Percentiles rank a stretch among this genome's conserved stretches.
These are phyloP conservation scores for Fistularia commersonii DNA, from an alignment of 2,797 vertebrate genomes.

Conservation along the genomic window DNA sequence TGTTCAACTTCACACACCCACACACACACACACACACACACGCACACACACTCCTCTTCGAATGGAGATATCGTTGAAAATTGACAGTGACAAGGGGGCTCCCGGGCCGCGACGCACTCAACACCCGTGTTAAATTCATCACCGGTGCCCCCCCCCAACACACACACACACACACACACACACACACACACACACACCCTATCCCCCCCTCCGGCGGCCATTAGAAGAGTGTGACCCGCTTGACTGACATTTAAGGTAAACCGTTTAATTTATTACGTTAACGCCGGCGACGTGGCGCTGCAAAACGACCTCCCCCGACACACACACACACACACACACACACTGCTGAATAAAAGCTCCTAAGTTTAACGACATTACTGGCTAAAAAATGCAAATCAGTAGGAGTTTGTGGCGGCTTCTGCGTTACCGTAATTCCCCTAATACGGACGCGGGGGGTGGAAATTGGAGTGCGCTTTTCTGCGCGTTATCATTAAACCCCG, in stretches of 20 bases:
- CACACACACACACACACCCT: no score
- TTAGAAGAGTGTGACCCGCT: slow-evolving; percentile 84
- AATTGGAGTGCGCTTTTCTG: not conserved
- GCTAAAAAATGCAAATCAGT: no score
- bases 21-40: slow-evolving; percentile 9
- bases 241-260: slow-evolving; percentile 94
- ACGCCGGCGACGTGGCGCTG: slow-evolving; percentile 35
- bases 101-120: slow-evolving; percentile 90
- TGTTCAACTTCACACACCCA: slow-evolving; percentile 67
- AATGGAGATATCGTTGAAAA: slow-evolving; percentile 98
- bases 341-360: no score
- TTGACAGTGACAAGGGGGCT: slow-evolving; percentile 98
- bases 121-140: slow-evolving; percentile 96
- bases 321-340: not conserved
- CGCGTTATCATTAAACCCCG: not conserved
- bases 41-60: slow-evolving; percentile 65
- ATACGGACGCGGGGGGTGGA: no score
- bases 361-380: no score
- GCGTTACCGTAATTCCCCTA: no score
- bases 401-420: no score
- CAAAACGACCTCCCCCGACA: slow-evolving; percentile 1
- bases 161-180: no score
- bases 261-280: slow-evolving; percentile 88
- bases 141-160: no score
- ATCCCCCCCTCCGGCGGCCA: slow-evolving; percentile 88